These are phyloP conservation scores for Acanthurus tractus DNA, from an alignment of 2,797 vertebrate species.

Conservation along the genomic window DNA sequence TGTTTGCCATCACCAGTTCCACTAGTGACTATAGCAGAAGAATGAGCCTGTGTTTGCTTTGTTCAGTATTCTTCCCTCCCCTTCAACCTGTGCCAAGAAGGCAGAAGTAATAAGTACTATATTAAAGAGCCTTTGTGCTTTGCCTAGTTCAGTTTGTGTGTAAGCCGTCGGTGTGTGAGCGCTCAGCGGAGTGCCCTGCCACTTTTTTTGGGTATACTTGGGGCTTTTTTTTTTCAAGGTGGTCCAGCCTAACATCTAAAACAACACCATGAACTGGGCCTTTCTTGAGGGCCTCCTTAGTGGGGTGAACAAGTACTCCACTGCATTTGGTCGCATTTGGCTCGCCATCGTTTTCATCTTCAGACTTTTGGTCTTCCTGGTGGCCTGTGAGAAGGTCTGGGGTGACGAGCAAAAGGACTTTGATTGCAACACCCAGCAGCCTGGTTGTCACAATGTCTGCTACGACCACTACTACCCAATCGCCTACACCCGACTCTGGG, in stretches of 20 bases:
- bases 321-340: slow-evolving; percentile 92
- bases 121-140: slow-evolving; percentile 37
- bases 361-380: slow-evolving; percentile 91
- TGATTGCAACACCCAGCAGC: slow-evolving; percentile 92
- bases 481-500: slow-evolving; percentile 92
- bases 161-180: slow-evolving; percentile 3
- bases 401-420: slow-evolving; percentile 93
- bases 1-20: slow-evolving; percentile 37
- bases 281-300: slow-evolving; percentile 89
- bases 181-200: background rate
- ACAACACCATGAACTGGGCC: slow-evolving; percentile 89
- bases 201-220: background rate
- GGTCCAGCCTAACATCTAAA: slow-evolving; percentile 11
- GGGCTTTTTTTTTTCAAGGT: background rate
- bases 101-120: slow-evolving; percentile 47
- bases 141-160: slow-evolving; percentile 35
- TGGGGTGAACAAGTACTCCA: slow-evolving; percentile 93
- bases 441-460: slow-evolving; percentile 92
- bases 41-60: slow-evolving; percentile 66
- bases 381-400: slow-evolving; percentile 92
- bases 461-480: slow-evolving; percentile 91
- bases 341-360: slow-evolving; percentile 94
- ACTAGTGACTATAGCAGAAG: slow-evolving; percentile 27
- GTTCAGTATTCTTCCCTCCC: slow-evolving; percentile 52
- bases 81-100: slow-evolving; percentile 50